Evolutionary conservation across 1,140 invertebrate species (phyloP).

Genomic region (Octopus sinensis): DNA sequence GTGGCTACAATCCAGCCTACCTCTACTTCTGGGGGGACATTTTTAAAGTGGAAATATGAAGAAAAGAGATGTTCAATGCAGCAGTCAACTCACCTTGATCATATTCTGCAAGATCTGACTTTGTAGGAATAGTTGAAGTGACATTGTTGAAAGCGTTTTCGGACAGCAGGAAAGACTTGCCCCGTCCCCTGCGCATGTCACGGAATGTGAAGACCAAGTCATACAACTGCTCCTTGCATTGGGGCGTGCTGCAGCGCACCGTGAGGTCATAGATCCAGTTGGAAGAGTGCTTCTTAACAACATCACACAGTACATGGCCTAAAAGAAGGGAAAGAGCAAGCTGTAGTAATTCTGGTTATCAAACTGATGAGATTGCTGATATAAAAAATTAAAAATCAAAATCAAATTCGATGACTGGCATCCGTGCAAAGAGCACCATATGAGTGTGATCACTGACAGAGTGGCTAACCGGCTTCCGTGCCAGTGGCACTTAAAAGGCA

Average conservation of each 20-base stretch:
- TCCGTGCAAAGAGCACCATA: too few relatives aligned
- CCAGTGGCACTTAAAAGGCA: too few relatives aligned
- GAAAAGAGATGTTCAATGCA: not conserved
- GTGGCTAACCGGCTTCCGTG: too few relatives aligned
- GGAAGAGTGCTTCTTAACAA: conserved; percentile 46
- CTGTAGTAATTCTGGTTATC: not conserved
- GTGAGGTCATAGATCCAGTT: conserved; percentile 50
- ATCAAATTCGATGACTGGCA: too few relatives aligned
- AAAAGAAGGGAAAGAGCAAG: conserved; percentile 9
- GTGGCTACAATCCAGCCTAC: too few relatives aligned
- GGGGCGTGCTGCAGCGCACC: conserved; percentile 36
- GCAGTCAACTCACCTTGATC: conserved; percentile 42
- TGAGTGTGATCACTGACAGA: too few relatives aligned
- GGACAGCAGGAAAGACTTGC: conserved; percentile 43
- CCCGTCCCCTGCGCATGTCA: conserved; percentile 33
- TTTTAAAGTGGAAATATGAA: not conserved
- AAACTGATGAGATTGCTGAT: too few relatives aligned
- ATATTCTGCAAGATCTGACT: conserved; percentile 38
- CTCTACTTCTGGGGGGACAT: too few relatives aligned
- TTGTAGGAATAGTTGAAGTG: conserved; percentile 38
- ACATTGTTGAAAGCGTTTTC: conserved; percentile 37
- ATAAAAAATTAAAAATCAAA: too few relatives aligned
- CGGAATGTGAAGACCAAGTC: conserved; percentile 42
- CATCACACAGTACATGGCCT: conserved; percentile 61
- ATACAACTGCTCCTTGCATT: conserved; percentile 46